Conservation (phyloP, 2,888 invertebrate genomes). For the Eustalomyia histrio region DNA sequence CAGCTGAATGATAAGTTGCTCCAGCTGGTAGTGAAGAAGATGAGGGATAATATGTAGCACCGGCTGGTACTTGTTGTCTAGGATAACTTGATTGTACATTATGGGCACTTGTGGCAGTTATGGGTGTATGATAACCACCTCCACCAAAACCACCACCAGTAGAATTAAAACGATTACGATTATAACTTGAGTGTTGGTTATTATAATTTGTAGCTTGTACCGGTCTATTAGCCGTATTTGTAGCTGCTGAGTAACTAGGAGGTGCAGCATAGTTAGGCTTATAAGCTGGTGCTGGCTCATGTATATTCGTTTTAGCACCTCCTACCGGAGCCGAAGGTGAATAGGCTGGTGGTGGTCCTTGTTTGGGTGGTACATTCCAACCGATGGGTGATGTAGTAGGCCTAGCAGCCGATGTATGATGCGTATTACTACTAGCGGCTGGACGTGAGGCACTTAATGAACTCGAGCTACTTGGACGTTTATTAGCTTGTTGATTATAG, state of each 20-base stretch:
- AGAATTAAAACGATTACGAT: slow-evolving; percentile 70
- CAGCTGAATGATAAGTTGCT: slow-evolving; percentile 68
- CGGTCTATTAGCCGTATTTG: slow-evolving; percentile 63
- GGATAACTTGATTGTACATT: slow-evolving; percentile 76
- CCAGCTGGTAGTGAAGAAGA: slow-evolving; percentile 67
- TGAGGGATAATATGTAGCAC: slow-evolving; percentile 69
- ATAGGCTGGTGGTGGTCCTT: slow-evolving; percentile 78
- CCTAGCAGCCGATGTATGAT: slow-evolving; percentile 29
- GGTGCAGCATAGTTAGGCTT: slow-evolving; percentile 72
- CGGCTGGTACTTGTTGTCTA: slow-evolving; percentile 70
- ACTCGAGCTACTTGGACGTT: slow-evolving; percentile 25
- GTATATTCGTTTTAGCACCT: slow-evolving; percentile 75
- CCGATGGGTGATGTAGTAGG: slow-evolving; percentile 72
- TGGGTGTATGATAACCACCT: slow-evolving; percentile 69
- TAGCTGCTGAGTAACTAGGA: slow-evolving; percentile 73
- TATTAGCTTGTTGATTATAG: slow-evolving; percentile 59
- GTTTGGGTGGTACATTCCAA: slow-evolving; percentile 77
- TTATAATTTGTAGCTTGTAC: slow-evolving; percentile 57
- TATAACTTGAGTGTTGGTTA: slow-evolving; percentile 53
- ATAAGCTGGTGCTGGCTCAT: slow-evolving; percentile 76
- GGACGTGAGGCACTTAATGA: slow-evolving; percentile 41
- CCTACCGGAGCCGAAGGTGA: slow-evolving; percentile 74
- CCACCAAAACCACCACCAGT: slow-evolving; percentile 68
- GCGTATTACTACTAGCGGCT: slow-evolving; percentile 60
- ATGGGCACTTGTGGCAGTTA: slow-evolving; percentile 72